Conservation (phyloP, 37 sponge, comb jelly and placozoan genomes). For the Geodia barretti region DNA sequence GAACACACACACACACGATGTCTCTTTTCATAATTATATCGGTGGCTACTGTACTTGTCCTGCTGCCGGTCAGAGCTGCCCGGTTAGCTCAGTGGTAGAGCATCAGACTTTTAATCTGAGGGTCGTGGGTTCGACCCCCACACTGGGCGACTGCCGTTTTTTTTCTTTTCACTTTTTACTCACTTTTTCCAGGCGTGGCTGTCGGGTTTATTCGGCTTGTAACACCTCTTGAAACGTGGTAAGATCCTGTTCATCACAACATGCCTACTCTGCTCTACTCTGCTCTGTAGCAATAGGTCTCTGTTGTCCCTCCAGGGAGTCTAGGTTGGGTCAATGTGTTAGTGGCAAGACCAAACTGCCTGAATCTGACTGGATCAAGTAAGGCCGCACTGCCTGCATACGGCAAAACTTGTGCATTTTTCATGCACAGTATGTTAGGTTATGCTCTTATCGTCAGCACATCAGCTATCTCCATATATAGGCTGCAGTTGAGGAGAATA, state of each 20-base stretch:
- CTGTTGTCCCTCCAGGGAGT: constrained; percentile 36
- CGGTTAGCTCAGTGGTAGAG: constrained; percentile 92
- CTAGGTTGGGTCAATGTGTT: constrained; percentile 21
- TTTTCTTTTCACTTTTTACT: not conserved
- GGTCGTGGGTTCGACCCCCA: constrained; percentile 91
- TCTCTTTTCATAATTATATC: no score
- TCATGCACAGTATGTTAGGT: no score
- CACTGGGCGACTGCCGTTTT: constrained; percentile 61
- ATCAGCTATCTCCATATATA: no score
- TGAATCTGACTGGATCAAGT: constrained; percentile 68
- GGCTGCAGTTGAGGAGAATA: no score
- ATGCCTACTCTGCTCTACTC: not conserved
- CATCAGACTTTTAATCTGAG: constrained; percentile 87
- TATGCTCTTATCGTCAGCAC: no score
- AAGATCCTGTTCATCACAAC: not conserved
- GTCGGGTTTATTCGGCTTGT: constrained; percentile 63
- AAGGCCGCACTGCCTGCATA: no score
- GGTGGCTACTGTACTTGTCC: no score
- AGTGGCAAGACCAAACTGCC: constrained; percentile 27
- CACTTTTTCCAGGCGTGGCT: constrained; percentile 57
- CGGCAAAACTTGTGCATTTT: no score
- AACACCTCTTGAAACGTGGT: constrained; percentile 85
- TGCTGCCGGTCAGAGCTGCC: constrained; percentile 32
- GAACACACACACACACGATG: no score
- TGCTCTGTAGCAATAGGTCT: not conserved